Base-by-base conservation (phyloP, 2,797 vertebrate genomes). In the Morus bassanus region DNA sequence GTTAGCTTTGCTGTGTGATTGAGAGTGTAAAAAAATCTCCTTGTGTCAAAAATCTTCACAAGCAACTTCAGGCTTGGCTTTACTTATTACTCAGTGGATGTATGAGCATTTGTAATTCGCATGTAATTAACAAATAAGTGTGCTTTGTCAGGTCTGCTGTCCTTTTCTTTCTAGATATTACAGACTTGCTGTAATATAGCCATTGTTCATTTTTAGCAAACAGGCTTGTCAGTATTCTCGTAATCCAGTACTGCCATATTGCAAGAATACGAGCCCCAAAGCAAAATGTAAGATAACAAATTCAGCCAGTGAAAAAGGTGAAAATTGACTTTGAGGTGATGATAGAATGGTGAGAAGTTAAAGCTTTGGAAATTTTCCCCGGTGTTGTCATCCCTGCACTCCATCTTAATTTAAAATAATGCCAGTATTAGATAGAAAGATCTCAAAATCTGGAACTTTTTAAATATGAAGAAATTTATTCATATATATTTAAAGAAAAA, bases 321-420 rank as follows among this genome's bases (percentile, higher is more conserved):
- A 98, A 98, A 98, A 98, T 98, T 98, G 97, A 98, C 98, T 98
- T 98, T 95, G 96, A 97, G 98, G 96, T 97, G 97, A 98, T 96
- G 97, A 98, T 96, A 97, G 97, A 98, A 98, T 97, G 92, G 97
- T 97, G 97, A 98, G 96, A 98, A 97, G 96, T 96, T 97, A 96
- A 97, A 98, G 96, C 97, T 98, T 98, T 96, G 94, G 96, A 97
- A 97, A 96, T 97, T 96, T 98, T 95, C 93, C 68, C 56, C 93
- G 41, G 50, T 96, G 79, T 90, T 97, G 89, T 97, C 96, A 96
- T 95, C 85, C 80, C 91, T 82, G 67, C 95, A 84, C 91, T 97
- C 96, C 92, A 93, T 97, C 91, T 97, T 96, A 84, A 93, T 97
- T 97, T 97, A 93, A 97, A 97, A 96, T 96, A 18, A 95, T 97